A percentile compares a stretch with the other conserved stretches of the same genome.
Conservation (phyloP, 1,140 invertebrate species). For the Drosophila ogumai region DNA sequence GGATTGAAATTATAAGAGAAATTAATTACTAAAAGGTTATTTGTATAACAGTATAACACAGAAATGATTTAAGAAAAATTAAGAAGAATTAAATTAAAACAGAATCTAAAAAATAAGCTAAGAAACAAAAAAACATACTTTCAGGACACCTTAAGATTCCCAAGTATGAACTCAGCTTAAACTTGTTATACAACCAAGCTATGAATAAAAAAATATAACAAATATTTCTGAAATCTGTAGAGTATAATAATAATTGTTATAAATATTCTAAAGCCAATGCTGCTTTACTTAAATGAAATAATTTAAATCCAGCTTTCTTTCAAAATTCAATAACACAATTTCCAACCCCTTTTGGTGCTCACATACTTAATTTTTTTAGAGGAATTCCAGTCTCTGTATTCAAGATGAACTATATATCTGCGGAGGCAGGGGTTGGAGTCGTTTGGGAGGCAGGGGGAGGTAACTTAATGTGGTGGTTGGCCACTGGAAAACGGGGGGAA, state of each 20-base stretch:
- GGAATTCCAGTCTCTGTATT: slow-evolving; percentile 9
- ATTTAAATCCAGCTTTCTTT: too few species aligned
- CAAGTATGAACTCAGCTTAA: background rate
- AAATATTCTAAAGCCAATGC: background rate
- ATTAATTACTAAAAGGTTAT: too few species aligned
- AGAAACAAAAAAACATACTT: background rate
- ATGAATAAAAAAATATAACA: background rate
- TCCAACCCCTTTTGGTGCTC: background rate
- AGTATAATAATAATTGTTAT: background rate
- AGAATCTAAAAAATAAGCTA: background rate
- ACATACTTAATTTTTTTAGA: background rate
- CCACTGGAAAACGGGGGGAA: slow-evolving; percentile 9
- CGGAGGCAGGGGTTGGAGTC: background rate
- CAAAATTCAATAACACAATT: background rate
- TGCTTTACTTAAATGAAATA: background rate
- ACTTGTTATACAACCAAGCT: background rate
- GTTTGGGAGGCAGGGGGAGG: background rate
- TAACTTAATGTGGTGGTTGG: slow-evolving; percentile 14
- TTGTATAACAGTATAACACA: background rate
- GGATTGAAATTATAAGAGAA: background rate
- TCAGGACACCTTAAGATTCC: background rate
- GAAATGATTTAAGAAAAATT: too few species aligned
- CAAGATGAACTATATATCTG: slow-evolving; percentile 13
- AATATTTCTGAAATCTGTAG: background rate
- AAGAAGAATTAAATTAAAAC: background rate